These are phyloP conservation scores for Saccopteryx leptura DNA, from an alignment of 2,113 vertebrate genomes.

Conservation along the genomic window DNA sequence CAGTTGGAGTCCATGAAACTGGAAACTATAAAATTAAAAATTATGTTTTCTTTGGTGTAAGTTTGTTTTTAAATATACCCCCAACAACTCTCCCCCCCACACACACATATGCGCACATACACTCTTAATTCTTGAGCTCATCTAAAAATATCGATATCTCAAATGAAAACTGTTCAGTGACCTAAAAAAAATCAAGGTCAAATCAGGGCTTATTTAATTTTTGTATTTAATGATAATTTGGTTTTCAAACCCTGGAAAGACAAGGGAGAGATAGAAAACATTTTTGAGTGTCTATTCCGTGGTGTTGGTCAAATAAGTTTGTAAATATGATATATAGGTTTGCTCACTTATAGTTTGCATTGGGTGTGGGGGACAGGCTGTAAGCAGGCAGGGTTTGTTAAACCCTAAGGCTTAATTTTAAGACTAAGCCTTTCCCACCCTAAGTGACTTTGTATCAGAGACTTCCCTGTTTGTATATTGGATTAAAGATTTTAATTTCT, in stretches of 20 bases:
- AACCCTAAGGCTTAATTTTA: too few relatives aligned
- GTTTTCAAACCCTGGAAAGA: constrained; percentile 49
- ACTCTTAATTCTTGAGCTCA: neutral
- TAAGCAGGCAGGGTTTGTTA: too few relatives aligned
- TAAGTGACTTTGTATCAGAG: too few relatives aligned
- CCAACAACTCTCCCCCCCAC: too few relatives aligned
- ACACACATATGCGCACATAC: too few relatives aligned
- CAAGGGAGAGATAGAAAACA: neutral
- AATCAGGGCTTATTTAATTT: constrained; percentile 39
- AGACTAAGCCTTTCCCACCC: too few relatives aligned
- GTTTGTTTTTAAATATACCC: constrained; percentile 61
- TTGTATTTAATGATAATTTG: constrained; percentile 52
- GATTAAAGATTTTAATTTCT: too few relatives aligned
- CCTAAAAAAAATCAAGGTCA: constrained; percentile 36
- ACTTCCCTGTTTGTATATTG: too few relatives aligned
- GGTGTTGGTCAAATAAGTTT: neutral
- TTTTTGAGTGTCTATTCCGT: constrained; percentile 16
- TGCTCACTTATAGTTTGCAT: too few relatives aligned
- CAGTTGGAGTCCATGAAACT: constrained; percentile 64
- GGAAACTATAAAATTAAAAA: constrained; percentile 81
- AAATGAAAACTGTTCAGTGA: constrained; percentile 59
- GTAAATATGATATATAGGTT: too few relatives aligned
- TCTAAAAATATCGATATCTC: constrained; percentile 38
- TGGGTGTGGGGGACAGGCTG: too few relatives aligned
- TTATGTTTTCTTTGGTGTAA: constrained; percentile 74